Percentiles rank a stretch among this genome's conserved stretches.
These are phyloP conservation scores for Brachystomella parvula DNA, from an alignment of 1,140 invertebrate genomes.

Conservation along the genomic window DNA sequence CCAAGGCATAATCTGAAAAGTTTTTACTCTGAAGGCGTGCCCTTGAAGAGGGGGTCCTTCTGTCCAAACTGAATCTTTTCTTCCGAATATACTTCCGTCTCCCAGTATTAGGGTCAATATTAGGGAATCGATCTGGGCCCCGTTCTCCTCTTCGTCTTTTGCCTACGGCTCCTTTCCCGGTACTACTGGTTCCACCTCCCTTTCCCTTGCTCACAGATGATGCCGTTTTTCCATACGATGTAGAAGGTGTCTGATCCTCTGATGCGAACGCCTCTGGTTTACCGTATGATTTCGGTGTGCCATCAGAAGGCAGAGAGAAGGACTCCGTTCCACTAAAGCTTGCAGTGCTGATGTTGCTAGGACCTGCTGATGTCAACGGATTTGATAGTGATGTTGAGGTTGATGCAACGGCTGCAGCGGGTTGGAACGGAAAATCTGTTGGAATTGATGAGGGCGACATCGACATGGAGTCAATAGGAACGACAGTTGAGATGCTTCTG, in stretches of 20 bases:
- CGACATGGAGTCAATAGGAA: not conserved
- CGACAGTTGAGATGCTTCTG: not conserved
- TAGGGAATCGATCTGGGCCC: conserved; percentile 11
- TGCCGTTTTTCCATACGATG: not conserved
- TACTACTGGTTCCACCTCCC: too few relatives aligned
- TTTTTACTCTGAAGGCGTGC: not conserved
- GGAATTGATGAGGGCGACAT: not conserved
- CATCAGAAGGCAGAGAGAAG: too few relatives aligned
- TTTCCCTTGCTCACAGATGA: not conserved
- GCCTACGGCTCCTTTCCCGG: not conserved
- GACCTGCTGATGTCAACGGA: too few relatives aligned
- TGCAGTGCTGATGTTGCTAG: too few relatives aligned
- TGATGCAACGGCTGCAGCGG: too few relatives aligned
- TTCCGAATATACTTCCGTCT: conserved; percentile 18
- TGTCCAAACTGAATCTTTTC: not conserved
- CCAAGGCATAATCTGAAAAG: not conserved
- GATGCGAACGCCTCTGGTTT: not conserved
- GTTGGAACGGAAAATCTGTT: not conserved
- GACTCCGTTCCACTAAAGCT: too few relatives aligned
- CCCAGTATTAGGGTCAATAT: conserved; percentile 20
- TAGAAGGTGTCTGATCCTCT: not conserved
- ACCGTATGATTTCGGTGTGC: too few relatives aligned
- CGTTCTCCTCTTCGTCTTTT: conserved; percentile 13
- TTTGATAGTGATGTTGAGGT: not conserved
- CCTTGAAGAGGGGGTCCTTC: not conserved